phyloP scores from a whole-genome alignment of 2,888 invertebrate genomes.

The Tetheella fluctuosa region DNA sequence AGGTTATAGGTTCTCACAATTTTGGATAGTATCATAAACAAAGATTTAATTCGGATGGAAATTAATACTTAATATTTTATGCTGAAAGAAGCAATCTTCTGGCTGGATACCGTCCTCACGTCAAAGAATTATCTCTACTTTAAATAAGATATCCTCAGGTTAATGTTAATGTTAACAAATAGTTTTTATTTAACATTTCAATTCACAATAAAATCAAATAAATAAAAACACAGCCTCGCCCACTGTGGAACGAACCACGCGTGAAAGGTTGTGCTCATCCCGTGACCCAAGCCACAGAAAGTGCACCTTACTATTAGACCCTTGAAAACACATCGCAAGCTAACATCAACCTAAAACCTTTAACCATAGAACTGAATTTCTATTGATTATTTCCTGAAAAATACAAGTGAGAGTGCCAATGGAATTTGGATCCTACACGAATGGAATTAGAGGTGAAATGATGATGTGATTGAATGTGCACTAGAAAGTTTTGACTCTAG shows the following conservation, averaged over 20 bases:
- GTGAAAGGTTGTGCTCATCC: conserved; percentile 83
- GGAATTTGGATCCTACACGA: conserved; percentile 48
- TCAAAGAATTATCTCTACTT: too few relatives aligned
- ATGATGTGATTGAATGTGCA: conserved; percentile 29
- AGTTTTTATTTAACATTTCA: conserved; percentile 32
- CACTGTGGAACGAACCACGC: conserved; percentile 70
- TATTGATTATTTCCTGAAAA: conserved; percentile 23
- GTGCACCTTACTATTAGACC: conserved; percentile 63
- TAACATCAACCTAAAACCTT: conserved; percentile 38
- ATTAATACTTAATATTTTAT: too few relatives aligned
- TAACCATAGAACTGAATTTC: conserved; percentile 21
- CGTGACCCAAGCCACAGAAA: conserved; percentile 75
- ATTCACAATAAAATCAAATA: conserved; percentile 50
- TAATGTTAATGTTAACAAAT: neutral
- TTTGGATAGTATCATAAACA: too few relatives aligned
- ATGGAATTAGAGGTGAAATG: conserved; percentile 40
- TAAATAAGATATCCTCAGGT: too few relatives aligned
- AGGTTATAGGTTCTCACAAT: too few relatives aligned
- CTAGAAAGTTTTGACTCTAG: conserved; percentile 62
- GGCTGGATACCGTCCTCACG: too few relatives aligned
- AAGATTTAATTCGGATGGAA: too few relatives aligned
- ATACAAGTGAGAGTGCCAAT: conserved; percentile 44
- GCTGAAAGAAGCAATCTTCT: too few relatives aligned
- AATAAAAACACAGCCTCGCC: conserved; percentile 53
- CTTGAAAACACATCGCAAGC: conserved; percentile 37